Conservation (phyloP, 2,113 vertebrate genomes). For the Australoheros scitulus region DNA sequence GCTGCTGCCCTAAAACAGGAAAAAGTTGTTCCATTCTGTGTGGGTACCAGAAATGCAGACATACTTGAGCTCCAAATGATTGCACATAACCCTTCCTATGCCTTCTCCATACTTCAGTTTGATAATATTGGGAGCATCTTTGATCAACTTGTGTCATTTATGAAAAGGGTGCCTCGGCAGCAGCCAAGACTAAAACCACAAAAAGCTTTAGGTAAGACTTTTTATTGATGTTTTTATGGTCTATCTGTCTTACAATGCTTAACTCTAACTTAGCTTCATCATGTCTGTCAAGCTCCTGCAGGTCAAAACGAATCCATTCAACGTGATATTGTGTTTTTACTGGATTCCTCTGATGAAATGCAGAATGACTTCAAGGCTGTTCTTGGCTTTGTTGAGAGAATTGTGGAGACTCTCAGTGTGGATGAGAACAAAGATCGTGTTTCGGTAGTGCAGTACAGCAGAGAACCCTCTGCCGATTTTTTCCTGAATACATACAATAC, state of each 20-base stretch:
- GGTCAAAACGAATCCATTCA: slow-evolving; percentile 51
- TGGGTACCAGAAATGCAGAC: slow-evolving; percentile 79
- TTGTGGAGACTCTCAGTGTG: slow-evolving; percentile 67
- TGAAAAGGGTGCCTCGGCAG: slow-evolving; percentile 76
- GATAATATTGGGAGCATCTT: slow-evolving; percentile 66
- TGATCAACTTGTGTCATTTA: slow-evolving; percentile 73
- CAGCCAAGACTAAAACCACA: slow-evolving; percentile 52
- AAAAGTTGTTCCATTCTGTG: slow-evolving; percentile 70
- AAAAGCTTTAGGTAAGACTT: slow-evolving; percentile 69
- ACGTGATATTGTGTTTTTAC: slow-evolving; percentile 77
- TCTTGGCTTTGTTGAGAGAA: slow-evolving; percentile 70
- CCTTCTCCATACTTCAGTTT: slow-evolving; percentile 72
- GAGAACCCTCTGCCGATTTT: slow-evolving; percentile 66
- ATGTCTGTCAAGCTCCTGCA: slow-evolving; percentile 47
- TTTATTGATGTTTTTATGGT: slow-evolving; percentile 15
- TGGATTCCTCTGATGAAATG: slow-evolving; percentile 78
- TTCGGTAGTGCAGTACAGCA: slow-evolving; percentile 74
- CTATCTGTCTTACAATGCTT: background rate
- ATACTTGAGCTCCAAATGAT: slow-evolving; percentile 79
- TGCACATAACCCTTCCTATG: slow-evolving; percentile 74
- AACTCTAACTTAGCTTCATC: slow-evolving; percentile 12
- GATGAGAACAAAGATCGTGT: slow-evolving; percentile 66
- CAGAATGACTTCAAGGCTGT: slow-evolving; percentile 60
- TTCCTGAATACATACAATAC: slow-evolving; percentile 72
- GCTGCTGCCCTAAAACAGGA: slow-evolving; percentile 68